Percentiles rank a stretch among this genome's conserved stretches.
These are phyloP conservation scores for Elgaria multicarinata DNA, from an alignment of 2,113 vertebrate species.

Conservation along the genomic window DNA sequence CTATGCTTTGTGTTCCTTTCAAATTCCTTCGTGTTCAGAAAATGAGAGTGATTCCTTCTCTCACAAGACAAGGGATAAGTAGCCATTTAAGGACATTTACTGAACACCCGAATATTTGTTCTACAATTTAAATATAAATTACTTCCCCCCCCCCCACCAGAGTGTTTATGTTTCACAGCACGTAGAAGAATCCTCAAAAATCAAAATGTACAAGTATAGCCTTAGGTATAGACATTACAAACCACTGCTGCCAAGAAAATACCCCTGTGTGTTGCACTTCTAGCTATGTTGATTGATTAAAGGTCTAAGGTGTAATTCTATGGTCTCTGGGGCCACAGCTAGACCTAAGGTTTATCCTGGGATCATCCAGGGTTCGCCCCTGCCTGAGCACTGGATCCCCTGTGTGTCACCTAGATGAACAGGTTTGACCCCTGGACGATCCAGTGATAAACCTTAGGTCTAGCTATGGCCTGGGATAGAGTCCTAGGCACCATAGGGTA, in stretches of 20 bases:
- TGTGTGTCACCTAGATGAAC: no score
- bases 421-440: no score
- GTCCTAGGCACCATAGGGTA: no score
- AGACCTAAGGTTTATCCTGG: no score
- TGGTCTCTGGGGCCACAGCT: no score
- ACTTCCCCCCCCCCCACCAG: background rate
- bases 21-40: background rate
- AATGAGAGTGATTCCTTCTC: background rate
- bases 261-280: background rate
- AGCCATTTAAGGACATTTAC: background rate
- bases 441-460: no score
- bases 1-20: background rate
- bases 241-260: background rate
- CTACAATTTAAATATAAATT: background rate
- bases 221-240: background rate
- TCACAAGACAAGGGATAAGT: background rate
- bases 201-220: background rate
- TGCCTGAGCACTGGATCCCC: no score
- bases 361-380: no score
- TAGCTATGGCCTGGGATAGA: no score
- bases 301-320: background rate
- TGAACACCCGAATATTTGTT: background rate
- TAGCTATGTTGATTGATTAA: background rate
- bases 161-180: background rate
- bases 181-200: background rate